These are phyloP conservation scores for Erethizon dorsatum DNA, from an alignment of 2,797 vertebrate genomes.

Conservation along the genomic window DNA sequence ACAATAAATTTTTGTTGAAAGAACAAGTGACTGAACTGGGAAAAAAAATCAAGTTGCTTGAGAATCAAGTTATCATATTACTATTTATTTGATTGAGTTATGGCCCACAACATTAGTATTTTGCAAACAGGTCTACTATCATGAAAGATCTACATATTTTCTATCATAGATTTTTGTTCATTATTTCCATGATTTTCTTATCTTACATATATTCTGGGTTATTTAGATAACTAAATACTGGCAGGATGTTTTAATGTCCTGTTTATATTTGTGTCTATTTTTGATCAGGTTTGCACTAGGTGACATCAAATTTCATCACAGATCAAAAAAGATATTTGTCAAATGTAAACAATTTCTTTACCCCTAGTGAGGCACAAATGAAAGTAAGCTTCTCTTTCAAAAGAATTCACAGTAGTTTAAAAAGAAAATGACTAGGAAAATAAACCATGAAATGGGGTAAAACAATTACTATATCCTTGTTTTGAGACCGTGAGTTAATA, in stretches of 20 bases:
- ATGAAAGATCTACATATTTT: neutral
- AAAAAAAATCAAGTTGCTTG: neutral
- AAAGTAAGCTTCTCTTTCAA: neutral
- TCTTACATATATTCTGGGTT: neutral
- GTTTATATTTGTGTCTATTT: slow-evolving; percentile 26
- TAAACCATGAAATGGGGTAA: neutral
- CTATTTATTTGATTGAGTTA: neutral
- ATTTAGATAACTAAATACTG: neutral
- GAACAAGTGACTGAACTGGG: neutral
- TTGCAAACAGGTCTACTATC: neutral
- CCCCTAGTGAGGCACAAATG: neutral
- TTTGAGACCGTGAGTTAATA: neutral
- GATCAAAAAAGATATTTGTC: neutral
- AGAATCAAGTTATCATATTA: neutral
- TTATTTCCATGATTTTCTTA: neutral
- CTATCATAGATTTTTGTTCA: neutral
- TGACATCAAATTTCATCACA: neutral
- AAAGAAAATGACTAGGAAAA: neutral
- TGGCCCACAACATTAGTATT: neutral
- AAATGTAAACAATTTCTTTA: neutral
- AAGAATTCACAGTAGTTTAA: neutral
- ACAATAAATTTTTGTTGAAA: slow-evolving; percentile 41
- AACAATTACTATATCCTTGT: neutral
- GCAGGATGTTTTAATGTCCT: neutral
- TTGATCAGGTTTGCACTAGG: neutral